phyloP scores from a whole-genome alignment of 1,140 invertebrate genomes.

The Bombyx mori region ASM3026992v2 NC_085126.1:5778501-5779000 shows the following conservation, averaged over 20 bases:
- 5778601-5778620: constrained; percentile 5
- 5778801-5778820: constrained; percentile 5
- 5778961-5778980: too few relatives aligned
- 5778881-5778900: too few relatives aligned
- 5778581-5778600: constrained; percentile 18
- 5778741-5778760: constrained; percentile 14
- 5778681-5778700: constrained; percentile 6
- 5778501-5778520: constrained; percentile 8
- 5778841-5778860: too few relatives aligned
- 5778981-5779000: too few relatives aligned
- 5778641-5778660: too few relatives aligned
- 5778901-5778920: too few relatives aligned
- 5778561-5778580: constrained; percentile 20
- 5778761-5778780: constrained; percentile 11
- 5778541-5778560: constrained; percentile 22
- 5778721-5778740: constrained; percentile 25
- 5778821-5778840: too few relatives aligned
- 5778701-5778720: constrained; percentile 23
- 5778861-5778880: too few relatives aligned
- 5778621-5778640: too few relatives aligned
- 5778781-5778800: constrained; percentile 20
- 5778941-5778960: too few relatives aligned
- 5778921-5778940: too few relatives aligned
- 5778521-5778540: constrained; percentile 26
- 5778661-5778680: not conserved